phyloP scores from a whole-genome alignment of 1,140 invertebrate species.

The Lepidurus apus region DNA sequence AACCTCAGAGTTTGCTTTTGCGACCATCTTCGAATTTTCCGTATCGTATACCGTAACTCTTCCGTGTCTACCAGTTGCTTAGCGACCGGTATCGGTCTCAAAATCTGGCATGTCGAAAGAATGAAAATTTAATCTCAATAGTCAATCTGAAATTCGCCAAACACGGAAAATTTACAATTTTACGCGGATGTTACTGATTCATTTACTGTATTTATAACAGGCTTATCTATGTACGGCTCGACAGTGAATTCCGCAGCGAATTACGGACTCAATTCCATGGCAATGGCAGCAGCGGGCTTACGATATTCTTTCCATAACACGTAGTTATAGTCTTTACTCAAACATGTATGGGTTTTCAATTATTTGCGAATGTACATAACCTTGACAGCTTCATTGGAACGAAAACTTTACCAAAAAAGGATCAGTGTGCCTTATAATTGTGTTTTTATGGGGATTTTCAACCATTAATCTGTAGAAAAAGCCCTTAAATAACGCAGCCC shows the following conservation, averaged over 20 bases:
- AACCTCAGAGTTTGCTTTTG: too few species aligned
- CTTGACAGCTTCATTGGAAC: neutral
- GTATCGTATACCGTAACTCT: too few species aligned
- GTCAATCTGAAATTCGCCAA: too few species aligned
- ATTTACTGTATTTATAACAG: neutral
- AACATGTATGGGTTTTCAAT: neutral
- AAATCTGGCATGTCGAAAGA: too few species aligned
- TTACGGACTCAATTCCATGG: constrained; percentile 12
- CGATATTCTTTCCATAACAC: neutral
- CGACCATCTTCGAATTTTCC: too few species aligned
- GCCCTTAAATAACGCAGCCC: neutral
- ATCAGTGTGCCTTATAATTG: neutral
- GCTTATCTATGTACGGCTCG: neutral
- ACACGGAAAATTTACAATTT: too few species aligned
- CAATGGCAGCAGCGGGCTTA: neutral
- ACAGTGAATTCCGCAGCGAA: neutral
- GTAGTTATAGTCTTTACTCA: neutral
- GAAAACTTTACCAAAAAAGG: neutral
- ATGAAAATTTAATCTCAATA: too few species aligned
- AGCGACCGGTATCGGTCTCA: too few species aligned
- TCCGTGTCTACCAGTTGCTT: too few species aligned
- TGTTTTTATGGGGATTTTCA: neutral
- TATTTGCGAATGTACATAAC: neutral
- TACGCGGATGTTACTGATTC: neutral
- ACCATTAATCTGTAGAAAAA: neutral